Base-by-base conservation (phyloP, 64 coral and sea anemone species). In the Montipora sp. region DNA sequence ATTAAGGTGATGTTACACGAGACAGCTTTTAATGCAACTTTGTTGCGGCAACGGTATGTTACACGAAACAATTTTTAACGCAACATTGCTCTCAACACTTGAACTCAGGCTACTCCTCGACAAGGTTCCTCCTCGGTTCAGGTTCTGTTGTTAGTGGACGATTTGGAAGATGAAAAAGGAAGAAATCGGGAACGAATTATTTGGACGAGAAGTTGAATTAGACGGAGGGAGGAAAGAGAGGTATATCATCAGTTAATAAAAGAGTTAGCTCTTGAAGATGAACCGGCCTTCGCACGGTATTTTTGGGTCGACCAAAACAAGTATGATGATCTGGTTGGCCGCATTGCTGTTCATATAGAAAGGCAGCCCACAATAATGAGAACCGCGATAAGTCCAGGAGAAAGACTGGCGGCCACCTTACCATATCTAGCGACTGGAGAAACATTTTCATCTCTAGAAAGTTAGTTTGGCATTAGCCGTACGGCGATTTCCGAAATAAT, bases 391-490 rank as follows among this genome's bases (percentile, higher is more conserved):
- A 63, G 59, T 63, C 59, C 59, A 63, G 59, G 59, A 7, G 59
- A 63, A 63, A 63, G 59, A 63, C 59, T 63, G 59, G 59, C 59
- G 7, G 59, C 7, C 59, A 63, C 59, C 6, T 63, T 63, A 63
- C 59, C 8, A 63, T 63, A 63, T 63, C 59, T 14, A 63, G 59
- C 59, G 59, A 63, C 59, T 63, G 36, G 36, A 36, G 36, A 70
- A 70, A 70, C 67, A 70, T 70, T 70, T 70, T 70, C 67, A 70
- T 70, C 67, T 22, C 67, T 70, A 70, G 67, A 70, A 70, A 70
- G 67, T 70, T 15, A 70, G 67, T 70, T 70, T 70, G 10, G 67
- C 67, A 70, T 70, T 21, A 70, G 67, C 67, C 67, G 16, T 70
- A 70, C 67, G 67, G 16, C 67, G 67, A 70, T 70, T 70, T 70